phyloP scores from a whole-genome alignment of 1,140 invertebrate species.

The Melitaea cinxia region DNA sequence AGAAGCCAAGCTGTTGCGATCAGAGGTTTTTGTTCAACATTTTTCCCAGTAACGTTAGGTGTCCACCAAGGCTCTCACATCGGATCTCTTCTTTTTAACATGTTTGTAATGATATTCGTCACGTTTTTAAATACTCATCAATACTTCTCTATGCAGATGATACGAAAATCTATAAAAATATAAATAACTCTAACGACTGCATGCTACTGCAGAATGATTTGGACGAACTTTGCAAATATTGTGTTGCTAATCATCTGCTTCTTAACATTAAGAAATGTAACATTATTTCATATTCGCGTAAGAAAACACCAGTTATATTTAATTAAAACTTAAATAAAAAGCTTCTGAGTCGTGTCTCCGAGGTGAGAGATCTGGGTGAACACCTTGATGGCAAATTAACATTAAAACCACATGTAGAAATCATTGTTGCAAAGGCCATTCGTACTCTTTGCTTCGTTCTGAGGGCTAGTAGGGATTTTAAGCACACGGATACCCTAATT shows the following conservation, averaged over 20 bases:
- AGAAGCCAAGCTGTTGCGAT: neutral
- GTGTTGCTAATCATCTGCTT: constrained; percentile 5
- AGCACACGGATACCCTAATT: neutral
- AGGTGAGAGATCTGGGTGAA: constrained; percentile 18
- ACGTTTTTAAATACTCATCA: neutral
- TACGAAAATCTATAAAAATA: constrained; percentile 8
- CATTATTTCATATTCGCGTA: constrained; percentile 14
- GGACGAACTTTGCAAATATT: constrained; percentile 9
- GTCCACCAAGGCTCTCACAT: constrained; percentile 19
- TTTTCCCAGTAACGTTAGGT: constrained; percentile 17
- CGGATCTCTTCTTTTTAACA: constrained; percentile 14
- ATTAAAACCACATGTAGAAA: constrained; percentile 12
- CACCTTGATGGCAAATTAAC: constrained; percentile 16
- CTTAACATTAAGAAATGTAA: constrained; percentile 29
- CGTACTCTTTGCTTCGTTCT: constrained; percentile 19
- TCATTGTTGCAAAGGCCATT: constrained; percentile 6
- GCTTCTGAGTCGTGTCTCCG: constrained; percentile 1
- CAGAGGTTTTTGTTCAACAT: constrained; percentile 9
- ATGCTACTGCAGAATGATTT: constrained; percentile 12
- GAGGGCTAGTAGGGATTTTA: constrained; percentile 19
- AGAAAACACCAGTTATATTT: neutral
- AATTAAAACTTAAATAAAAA: constrained; percentile 5
- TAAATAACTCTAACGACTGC: neutral
- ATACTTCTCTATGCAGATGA: constrained; percentile 19
- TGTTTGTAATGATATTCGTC: constrained; percentile 18